These are phyloP conservation scores for Gymnoscelis rufifasciata DNA, from an alignment of 2,888 invertebrate genomes.

Conservation along the genomic window DNA sequence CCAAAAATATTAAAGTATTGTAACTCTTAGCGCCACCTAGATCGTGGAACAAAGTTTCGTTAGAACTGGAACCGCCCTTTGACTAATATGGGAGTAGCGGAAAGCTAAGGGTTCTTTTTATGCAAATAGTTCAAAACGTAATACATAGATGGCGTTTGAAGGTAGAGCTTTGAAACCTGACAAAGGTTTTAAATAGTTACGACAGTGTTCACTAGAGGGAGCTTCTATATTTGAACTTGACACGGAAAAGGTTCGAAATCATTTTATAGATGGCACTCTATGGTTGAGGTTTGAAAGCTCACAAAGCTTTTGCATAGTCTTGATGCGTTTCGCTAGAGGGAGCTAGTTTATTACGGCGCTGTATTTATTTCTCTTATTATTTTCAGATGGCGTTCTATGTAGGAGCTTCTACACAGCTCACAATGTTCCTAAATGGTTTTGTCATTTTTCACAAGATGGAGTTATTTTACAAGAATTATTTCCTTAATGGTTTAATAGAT, in stretches of 20 bases:
- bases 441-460: too few relatives aligned
- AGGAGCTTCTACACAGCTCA: too few relatives aligned
- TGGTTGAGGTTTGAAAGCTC: not conserved
- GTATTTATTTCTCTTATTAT: not conserved
- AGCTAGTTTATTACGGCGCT: not conserved
- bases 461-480: too few relatives aligned
- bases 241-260: too few relatives aligned
- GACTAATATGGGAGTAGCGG: too few relatives aligned
- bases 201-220: conserved; percentile 2
- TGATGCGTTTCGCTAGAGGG: not conserved
- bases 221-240: not conserved
- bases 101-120: too few relatives aligned
- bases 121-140: too few relatives aligned
- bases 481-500: conserved; percentile 1
- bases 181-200: not conserved
- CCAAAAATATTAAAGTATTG: too few relatives aligned
- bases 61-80: too few relatives aligned
- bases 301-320: not conserved
- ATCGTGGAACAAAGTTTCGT: too few relatives aligned
- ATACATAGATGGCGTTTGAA: conserved; percentile 8
- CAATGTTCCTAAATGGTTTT: too few relatives aligned
- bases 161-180: conserved; percentile 3
- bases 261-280: conserved; percentile 3
- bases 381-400: not conserved
- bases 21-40: too few relatives aligned